Evolutionary conservation across 2,113 vertebrate species (phyloP).

Genomic region (Ciconia stormi): DNA sequence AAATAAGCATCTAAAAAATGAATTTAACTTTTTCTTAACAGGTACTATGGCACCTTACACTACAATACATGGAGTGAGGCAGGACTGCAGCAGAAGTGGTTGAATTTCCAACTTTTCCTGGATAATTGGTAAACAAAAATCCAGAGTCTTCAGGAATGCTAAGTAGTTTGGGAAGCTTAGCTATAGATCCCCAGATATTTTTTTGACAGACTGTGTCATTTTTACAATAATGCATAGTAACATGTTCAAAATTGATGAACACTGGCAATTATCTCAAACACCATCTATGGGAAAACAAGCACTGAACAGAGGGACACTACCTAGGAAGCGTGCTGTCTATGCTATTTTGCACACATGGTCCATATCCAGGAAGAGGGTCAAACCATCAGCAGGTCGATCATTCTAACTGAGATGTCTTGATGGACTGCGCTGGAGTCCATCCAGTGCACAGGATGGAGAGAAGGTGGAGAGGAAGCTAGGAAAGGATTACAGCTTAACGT

Average conservation of each 20-base stretch:
- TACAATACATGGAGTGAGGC: neutral
- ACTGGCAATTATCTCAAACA: neutral
- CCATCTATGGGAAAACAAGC: slow-evolving; percentile 7
- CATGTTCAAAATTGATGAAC: neutral
- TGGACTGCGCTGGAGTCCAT: slow-evolving; percentile 41
- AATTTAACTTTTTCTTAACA: neutral
- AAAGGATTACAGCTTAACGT: neutral
- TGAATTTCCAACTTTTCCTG: neutral
- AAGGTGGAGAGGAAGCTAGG: neutral
- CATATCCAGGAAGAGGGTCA: neutral
- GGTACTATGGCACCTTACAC: neutral
- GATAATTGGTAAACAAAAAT: neutral
- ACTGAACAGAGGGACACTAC: neutral
- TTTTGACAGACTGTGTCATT: neutral
- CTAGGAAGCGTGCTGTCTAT: neutral
- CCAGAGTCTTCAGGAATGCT: neutral
- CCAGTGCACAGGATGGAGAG: neutral
- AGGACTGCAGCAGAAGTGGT: neutral
- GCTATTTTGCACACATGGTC: slow-evolving; percentile 9
- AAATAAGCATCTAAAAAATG: neutral
- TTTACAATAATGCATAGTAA: neutral
- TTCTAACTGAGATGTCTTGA: slow-evolving; percentile 57
- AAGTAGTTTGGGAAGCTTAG: neutral
- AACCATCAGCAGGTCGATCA: slow-evolving; percentile 49
- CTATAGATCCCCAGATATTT: neutral